Evolutionary conservation across 2,888 invertebrate genomes (phyloP).

Genomic region (Coelinius sp.): DNA sequence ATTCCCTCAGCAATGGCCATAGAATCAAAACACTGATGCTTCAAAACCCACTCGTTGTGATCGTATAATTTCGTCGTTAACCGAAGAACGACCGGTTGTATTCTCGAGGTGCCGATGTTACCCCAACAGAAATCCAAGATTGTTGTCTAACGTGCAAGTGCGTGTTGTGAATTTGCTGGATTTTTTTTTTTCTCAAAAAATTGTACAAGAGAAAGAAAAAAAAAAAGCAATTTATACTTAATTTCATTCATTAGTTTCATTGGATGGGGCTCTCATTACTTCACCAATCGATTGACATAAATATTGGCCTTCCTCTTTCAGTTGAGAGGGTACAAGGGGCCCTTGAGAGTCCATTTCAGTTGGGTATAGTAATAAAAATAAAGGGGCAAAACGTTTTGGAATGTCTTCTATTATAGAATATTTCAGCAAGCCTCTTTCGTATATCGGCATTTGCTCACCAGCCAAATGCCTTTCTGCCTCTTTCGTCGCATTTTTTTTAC

Average conservation of each 20-base stretch:
- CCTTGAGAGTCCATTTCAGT: neutral
- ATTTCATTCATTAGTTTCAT: conserved; percentile 20
- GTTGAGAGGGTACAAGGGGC: too few relatives aligned
- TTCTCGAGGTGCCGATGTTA: conserved; percentile 23
- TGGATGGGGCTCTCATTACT: conserved; percentile 21
- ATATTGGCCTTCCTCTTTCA: neutral
- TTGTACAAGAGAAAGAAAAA: neutral
- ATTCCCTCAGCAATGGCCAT: conserved; percentile 37
- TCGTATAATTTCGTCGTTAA: conserved; percentile 48
- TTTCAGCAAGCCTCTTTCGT: conserved; percentile 2
- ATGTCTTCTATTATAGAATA: conserved; percentile 24
- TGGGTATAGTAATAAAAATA: neutral
- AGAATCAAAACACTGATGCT: conserved; percentile 33
- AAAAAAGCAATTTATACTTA: conserved; percentile 17
- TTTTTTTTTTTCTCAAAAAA: neutral
- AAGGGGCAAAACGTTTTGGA: neutral
- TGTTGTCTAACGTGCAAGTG: conserved; percentile 20
- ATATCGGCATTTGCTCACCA: conserved; percentile 15
- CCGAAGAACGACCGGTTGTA: conserved; percentile 44
- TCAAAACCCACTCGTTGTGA: conserved; percentile 18
- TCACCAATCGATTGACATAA: conserved; percentile 14
- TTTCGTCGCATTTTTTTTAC: conserved; percentile 23
- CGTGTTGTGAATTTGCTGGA: conserved; percentile 15
- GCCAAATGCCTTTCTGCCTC: conserved; percentile 22
- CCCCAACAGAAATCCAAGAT: neutral